Evolutionary conservation across 2,113 vertebrate genomes (phyloP).

Genomic region (Pantherophis guttatus): DNA sequence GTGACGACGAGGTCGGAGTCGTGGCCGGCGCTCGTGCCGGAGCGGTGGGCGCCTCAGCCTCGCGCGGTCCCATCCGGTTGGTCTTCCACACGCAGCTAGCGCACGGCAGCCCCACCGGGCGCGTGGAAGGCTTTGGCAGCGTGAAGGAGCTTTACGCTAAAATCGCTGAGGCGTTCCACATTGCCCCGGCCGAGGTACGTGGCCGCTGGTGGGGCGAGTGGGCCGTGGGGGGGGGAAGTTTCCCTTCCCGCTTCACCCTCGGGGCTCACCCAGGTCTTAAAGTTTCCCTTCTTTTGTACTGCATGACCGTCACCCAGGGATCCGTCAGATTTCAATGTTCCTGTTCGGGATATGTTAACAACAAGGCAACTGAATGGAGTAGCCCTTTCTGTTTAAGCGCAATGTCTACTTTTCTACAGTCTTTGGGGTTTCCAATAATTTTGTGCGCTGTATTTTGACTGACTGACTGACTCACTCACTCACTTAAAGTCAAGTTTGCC

Average conservation of each 20-base stretch:
- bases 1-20: conserved; percentile 48
- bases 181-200: conserved; percentile 80
- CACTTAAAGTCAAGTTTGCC: not conserved
- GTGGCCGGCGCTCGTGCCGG: conserved; percentile 42
- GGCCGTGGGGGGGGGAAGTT: not conserved
- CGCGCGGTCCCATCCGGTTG: conserved; percentile 79
- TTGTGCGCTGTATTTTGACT: not conserved
- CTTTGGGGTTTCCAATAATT: not conserved
- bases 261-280: not conserved
- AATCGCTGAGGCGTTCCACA: conserved; percentile 80
- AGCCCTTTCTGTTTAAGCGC: not conserved
- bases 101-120: conserved; percentile 90
- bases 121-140: conserved; percentile 95
- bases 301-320: not conserved
- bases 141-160: conserved; percentile 94
- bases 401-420: not conserved
- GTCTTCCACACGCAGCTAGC: conserved; percentile 96
- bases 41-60: conserved; percentile 82
- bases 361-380: not conserved
- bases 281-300: not conserved
- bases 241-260: not conserved
- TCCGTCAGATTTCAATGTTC: not conserved
- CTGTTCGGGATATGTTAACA: not conserved
- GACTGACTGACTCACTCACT: too few relatives aligned
- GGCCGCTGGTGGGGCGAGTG: too few relatives aligned